These are phyloP conservation scores for Penelope pileata DNA, from an alignment of 2,113 vertebrate genomes.

Conservation along the genomic window DNA sequence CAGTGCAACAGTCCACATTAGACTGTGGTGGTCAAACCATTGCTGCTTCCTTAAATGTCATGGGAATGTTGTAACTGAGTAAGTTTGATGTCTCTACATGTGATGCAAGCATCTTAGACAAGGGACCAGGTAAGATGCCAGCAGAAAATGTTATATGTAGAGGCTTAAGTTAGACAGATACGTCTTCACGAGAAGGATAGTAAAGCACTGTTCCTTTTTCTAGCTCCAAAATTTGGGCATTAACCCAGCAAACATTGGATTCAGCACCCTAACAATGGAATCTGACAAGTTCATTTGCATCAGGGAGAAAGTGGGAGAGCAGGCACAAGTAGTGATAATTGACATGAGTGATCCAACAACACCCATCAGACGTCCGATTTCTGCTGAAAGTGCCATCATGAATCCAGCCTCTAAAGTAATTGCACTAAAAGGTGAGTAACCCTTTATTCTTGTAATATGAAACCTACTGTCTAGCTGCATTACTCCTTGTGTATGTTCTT, in stretches of 20 bases:
- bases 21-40: background rate
- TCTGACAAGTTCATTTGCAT: conserved; percentile 95
- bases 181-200: background rate
- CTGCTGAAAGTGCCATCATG: conserved; percentile 94
- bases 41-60: background rate
- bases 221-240: conserved; percentile 93
- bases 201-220: background rate
- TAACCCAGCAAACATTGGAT: conserved; percentile 90
- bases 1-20: background rate
- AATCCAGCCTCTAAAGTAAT: conserved; percentile 93
- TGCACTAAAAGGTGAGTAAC: conserved; percentile 87
- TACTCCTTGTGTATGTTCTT: background rate
- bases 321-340: conserved; percentile 91
- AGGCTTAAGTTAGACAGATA: background rate
- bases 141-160: background rate
- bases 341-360: conserved; percentile 87
- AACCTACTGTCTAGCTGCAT: background rate
- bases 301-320: conserved; percentile 90
- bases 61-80: background rate
- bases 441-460: background rate
- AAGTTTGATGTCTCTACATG: background rate
- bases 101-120: background rate
- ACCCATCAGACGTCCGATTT: conserved; percentile 88
- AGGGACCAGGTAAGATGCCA: background rate
- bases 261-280: conserved; percentile 95